Base-by-base conservation (phyloP, 2,888 invertebrate genomes). In the Noctuana brunneofusca region DNA sequence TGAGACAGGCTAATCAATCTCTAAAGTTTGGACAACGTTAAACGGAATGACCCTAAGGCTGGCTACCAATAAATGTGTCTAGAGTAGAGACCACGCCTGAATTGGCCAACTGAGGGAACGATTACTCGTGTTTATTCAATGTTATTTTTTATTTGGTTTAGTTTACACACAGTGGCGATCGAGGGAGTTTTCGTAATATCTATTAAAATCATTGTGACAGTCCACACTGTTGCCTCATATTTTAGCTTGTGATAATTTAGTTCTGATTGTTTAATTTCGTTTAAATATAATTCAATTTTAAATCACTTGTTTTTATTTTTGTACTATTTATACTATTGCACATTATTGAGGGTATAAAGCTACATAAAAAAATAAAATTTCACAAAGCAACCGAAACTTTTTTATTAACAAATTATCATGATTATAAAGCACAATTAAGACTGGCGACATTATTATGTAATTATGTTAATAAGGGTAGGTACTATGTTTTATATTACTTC, bases 11-110 rank as follows among this genome's bases (percentile, higher is more conserved):
- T 68, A 70, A 71, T 73, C 67, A 72, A 68, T 73, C 73, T 78
- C 80, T 84, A 81, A 82, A 76, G 80, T 80, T 87, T 89, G 91
- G 91, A 89, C 83, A 86, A 87, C 88, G 86, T 83, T 89, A 81
- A 84, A 88, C 87, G 88, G 86, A 89, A 86, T 80, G 81, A 83
- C 78, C 83, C 84, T 81, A 75, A 84, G 75, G 87, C 86, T 88
- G 90, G 89, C 87, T 84, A 82, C 81, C 82, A 76, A 76, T 70
- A 75, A 73, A 75, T 75, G 86, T 85, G 83, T 79, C 80, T 50
- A 75, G 87, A 72, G 81, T 81, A 78, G 86, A 78, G 86, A 72
- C 83, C 81, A 78, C 79, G 76, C 75, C 75, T 78, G 84, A 80
- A 79, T 74, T 76, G 83, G 87, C 87, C 89, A 86, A 82, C 84